A percentile compares a stretch with the other conserved stretches of the same genome.
phyloP scores from a whole-genome alignment of 2,113 vertebrate species.

The Shinisaurus crocodilurus region DNA sequence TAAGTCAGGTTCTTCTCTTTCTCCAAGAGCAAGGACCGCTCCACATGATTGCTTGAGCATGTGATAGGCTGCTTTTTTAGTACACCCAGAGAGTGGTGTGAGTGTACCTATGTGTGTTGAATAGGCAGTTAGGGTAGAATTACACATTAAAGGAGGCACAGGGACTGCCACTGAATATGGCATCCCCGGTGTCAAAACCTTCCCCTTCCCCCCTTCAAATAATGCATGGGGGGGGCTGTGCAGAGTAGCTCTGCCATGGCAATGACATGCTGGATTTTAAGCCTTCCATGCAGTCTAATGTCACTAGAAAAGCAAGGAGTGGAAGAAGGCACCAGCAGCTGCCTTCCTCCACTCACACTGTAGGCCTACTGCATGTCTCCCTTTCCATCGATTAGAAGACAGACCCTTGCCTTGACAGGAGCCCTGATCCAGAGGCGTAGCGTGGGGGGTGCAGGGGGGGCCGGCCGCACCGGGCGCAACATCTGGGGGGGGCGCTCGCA shows the following conservation, averaged over 20 bases:
- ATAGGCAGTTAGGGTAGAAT: not conserved
- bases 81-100: not conserved
- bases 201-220: not conserved
- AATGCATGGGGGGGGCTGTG: not conserved
- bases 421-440: too few relatives aligned
- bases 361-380: too few relatives aligned
- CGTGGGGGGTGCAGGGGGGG: too few relatives aligned
- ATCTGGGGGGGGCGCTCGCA: too few relatives aligned
- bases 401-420: too few relatives aligned
- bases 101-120: not conserved
- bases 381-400: too few relatives aligned
- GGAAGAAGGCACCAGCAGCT: too few relatives aligned
- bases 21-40: not conserved
- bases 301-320: too few relatives aligned
- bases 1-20: not conserved
- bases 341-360: too few relatives aligned
- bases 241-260: not conserved
- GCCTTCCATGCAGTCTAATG: too few relatives aligned
- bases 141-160: not conserved
- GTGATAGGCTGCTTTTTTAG: not conserved
- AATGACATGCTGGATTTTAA: too few relatives aligned
- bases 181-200: not conserved
- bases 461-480: too few relatives aligned
- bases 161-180: not conserved
- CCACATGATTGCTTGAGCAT: not conserved